These are phyloP conservation scores for Paramormyrops hopkinsi DNA, from an alignment of 2,797 vertebrate genomes.

Conservation along the genomic window DNA sequence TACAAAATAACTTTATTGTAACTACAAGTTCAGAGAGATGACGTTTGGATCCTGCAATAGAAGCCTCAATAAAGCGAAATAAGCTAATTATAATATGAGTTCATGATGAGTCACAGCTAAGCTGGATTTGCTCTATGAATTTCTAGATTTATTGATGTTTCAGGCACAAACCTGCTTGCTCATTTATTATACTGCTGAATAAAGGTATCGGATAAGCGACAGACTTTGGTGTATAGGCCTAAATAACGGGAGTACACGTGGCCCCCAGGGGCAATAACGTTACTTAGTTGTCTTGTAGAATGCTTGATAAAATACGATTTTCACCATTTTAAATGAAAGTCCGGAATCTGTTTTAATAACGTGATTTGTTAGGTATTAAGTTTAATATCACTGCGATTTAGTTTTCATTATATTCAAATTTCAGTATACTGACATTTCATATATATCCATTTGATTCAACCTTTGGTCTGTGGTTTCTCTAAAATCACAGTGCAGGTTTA, in stretches of 20 bases:
- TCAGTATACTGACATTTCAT: neutral
- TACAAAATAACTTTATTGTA: neutral
- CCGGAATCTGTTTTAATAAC: neutral
- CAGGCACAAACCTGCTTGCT: neutral
- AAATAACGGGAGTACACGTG: neutral
- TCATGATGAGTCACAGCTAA: neutral
- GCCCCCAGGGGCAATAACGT: neutral
- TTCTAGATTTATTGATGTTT: neutral
- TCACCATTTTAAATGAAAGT: neutral
- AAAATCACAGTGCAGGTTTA: neutral
- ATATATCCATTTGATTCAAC: neutral
- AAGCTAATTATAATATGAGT: neutral
- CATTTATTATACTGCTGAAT: neutral
- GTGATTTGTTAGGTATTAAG: neutral
- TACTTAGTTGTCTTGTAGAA: neutral
- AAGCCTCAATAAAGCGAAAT: neutral
- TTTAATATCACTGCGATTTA: neutral
- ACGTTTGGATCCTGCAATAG: neutral
- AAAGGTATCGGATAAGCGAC: neutral
- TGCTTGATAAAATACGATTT: neutral
- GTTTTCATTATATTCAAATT: neutral
- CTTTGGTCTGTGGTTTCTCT: neutral
- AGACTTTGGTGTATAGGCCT: neutral
- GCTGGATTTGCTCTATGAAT: neutral
- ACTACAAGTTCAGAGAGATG: neutral